Percentiles rank a stretch among this genome's conserved stretches.
Evolutionary conservation across 2,888 invertebrate species (phyloP).

Genomic region (Drosophila lutescens): DNA sequence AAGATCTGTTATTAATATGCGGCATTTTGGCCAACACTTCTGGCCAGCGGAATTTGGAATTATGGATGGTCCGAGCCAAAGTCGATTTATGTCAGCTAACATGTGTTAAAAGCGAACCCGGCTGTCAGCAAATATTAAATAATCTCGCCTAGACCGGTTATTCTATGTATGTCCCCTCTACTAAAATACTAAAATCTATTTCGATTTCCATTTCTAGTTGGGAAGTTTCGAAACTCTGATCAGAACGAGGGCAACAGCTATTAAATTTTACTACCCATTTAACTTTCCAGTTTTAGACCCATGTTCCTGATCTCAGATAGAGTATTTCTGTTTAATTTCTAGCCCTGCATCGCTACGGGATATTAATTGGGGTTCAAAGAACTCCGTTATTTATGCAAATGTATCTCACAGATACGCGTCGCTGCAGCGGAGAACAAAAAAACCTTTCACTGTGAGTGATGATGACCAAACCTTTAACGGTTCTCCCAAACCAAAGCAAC

Average conservation of each 20-base stretch:
- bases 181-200: conserved; percentile 21
- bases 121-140: conserved; percentile 49
- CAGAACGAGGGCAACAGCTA: conserved; percentile 36
- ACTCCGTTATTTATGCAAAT: conserved; percentile 70
- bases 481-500: conserved; percentile 18
- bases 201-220: conserved; percentile 16
- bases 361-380: conserved; percentile 65
- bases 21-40: conserved; percentile 29
- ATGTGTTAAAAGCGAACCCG: conserved; percentile 37
- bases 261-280: conserved; percentile 35
- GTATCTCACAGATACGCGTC: conserved; percentile 74
- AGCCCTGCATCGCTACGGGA: conserved; percentile 32
- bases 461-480: conserved; percentile 66
- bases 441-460: conserved; percentile 53
- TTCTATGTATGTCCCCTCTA: background rate
- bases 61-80: conserved; percentile 31
- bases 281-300: conserved; percentile 17
- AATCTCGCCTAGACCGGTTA: conserved; percentile 36
- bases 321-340: conserved; percentile 6
- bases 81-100: conserved; percentile 40
- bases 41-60: conserved; percentile 8
- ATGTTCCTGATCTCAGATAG: conserved; percentile 21
- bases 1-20: conserved; percentile 39
- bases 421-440: conserved; percentile 50
- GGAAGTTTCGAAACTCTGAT: conserved; percentile 15